Base-by-base conservation (phyloP, 2,797 vertebrate species). In the Sebastes elongatus region DNA sequence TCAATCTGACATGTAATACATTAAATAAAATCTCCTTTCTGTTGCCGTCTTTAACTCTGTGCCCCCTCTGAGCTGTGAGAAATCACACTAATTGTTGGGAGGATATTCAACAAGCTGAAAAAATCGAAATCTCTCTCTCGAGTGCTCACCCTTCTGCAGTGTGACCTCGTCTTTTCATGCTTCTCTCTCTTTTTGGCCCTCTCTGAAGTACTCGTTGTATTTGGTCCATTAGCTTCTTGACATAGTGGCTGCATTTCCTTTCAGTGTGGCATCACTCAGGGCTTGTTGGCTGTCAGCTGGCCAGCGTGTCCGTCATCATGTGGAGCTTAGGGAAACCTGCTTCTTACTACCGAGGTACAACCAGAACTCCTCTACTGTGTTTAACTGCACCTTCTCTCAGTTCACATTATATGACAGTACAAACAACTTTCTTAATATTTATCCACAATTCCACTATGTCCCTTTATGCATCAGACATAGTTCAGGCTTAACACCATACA, bases 171-270 rank as follows among this genome's bases (percentile, higher is more conserved):
- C 59, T 75, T 71, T 59, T 74, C 69, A 14, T 61, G 71, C 42
- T n/a, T 73, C 65, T 71, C 42, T 76, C 28, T 61, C 10, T 27
- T 56, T 33, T 5, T 11, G 27, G 25, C 57, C 22, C 53, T 61
- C 55, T 69, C 62, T 65, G 33, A 76, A 63, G 71, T 38, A 38
- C 82, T 71, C 2, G 1, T 30, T 85, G 62, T 80, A 78, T 90
- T 78, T 38, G 74, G 55, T 82, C 82, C 78, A 84, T 84, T 77
- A 78, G 60, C 62, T 86, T 66, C 52, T 71, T 73, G 83, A 83
- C 70, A 69, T 63, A 75, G 8, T 57, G 83, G 59, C 42, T 38
- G 59, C 32, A 27, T 76, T 84, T 84, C 46, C 35, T 80, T 78
- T 84, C 70, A 10, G 13, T 14, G 23, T n/a, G 32, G 62, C 67